Evolutionary conservation across 1,140 invertebrate genomes (phyloP).

Genomic region (Pentalonia nigronervosa): DNA sequence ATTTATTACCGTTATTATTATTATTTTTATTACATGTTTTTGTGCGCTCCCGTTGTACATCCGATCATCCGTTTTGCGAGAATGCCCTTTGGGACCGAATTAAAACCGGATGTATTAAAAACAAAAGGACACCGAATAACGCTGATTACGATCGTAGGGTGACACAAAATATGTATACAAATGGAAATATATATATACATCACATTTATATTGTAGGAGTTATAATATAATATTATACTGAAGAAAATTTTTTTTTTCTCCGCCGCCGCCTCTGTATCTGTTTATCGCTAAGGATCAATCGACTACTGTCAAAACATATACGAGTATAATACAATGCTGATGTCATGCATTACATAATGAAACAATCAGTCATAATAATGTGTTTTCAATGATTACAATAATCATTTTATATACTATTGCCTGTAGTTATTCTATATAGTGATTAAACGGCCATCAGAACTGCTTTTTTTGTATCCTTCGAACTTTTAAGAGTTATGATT

Average conservation of each 20-base stretch:
- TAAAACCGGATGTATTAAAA: slow-evolving; percentile 32
- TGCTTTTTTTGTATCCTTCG: background rate
- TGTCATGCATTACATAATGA: background rate
- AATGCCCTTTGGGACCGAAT: slow-evolving; percentile 42
- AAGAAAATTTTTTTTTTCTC: background rate
- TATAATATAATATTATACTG: background rate
- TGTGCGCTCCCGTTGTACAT: background rate
- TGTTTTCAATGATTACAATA: background rate
- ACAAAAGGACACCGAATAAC: slow-evolving; percentile 11
- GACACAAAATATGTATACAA: background rate
- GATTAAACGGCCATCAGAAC: background rate
- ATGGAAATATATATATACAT: background rate
- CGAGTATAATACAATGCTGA: background rate
- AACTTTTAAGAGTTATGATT: no score
- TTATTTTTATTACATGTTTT: slow-evolving; percentile 21
- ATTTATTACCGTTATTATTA: slow-evolving; percentile 48
- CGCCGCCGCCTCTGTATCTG: background rate
- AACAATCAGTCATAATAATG: background rate
- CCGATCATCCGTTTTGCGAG: background rate
- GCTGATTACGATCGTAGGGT: background rate
- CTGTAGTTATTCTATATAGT: background rate
- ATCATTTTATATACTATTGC: background rate
- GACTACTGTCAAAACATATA: background rate
- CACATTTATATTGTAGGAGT: background rate
- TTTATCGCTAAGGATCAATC: background rate